These are phyloP conservation scores for Sceloporus tristichus DNA, from an alignment of 2,113 vertebrate species.

Conservation along the genomic window DNA sequence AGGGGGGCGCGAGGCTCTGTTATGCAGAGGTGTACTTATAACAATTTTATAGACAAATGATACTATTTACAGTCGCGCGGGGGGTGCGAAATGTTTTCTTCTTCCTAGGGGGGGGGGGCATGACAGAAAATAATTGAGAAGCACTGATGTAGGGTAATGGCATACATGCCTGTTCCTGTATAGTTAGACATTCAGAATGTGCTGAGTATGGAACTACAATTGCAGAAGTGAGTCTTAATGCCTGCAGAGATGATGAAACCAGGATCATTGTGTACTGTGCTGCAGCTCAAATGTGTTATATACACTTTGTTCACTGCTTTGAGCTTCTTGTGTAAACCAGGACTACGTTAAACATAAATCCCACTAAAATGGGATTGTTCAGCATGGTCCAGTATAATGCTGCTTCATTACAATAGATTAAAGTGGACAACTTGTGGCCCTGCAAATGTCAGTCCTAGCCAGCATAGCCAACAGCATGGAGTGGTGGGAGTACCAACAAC, in stretches of 20 bases:
- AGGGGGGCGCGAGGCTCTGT: too few relatives aligned
- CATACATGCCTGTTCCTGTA: background rate
- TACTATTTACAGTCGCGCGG: too few relatives aligned
- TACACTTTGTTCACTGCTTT: background rate
- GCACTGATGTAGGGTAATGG: background rate
- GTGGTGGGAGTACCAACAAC: too few relatives aligned
- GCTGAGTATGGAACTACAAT: background rate
- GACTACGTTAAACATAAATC: conserved; percentile 4
- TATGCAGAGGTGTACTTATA: too few relatives aligned
- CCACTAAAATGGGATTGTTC: background rate
- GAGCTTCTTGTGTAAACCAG: conserved; percentile 16
- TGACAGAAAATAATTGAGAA: too few relatives aligned
- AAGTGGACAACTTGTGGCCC: too few relatives aligned
- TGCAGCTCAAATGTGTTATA: background rate
- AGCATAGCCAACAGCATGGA: too few relatives aligned
- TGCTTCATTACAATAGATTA: background rate
- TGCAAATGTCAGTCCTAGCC: too few relatives aligned
- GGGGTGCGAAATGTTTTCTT: too few relatives aligned
- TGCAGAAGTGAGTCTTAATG: background rate
- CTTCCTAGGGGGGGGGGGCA: too few relatives aligned
- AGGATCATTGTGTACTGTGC: background rate
- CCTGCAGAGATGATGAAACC: background rate
- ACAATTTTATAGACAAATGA: too few relatives aligned
- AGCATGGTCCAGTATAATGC: background rate
- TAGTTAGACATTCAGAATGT: background rate